Conservation (phyloP, 2,888 invertebrate genomes). For the Tanypteryx hageni region DNA sequence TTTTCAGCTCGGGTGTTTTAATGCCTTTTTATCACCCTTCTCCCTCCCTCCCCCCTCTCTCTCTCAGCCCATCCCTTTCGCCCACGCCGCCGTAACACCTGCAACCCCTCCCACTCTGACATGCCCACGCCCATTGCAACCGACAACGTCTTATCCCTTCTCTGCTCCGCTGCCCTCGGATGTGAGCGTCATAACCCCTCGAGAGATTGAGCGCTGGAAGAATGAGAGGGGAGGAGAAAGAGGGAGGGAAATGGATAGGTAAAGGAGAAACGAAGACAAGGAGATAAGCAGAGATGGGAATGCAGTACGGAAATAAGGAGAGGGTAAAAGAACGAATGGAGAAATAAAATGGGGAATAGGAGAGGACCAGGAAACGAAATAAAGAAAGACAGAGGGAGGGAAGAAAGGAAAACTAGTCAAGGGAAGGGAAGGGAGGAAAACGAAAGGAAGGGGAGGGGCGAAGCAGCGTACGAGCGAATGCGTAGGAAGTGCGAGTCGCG, state of each 20-base stretch:
- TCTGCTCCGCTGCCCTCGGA: not conserved
- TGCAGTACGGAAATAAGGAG: not conserved
- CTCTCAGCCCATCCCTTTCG: not conserved
- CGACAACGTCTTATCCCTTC: not conserved
- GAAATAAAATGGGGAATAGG: not conserved
- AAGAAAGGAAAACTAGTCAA: not conserved
- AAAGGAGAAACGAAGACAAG: not conserved
- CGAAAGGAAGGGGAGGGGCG: not conserved
- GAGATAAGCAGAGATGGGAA: not conserved
- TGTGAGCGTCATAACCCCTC: not conserved
- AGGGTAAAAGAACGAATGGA: not conserved
- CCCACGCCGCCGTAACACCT: conserved; percentile 14
- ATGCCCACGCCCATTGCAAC: conserved; percentile 3
- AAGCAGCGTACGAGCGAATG: not conserved
- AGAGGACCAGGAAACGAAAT: not conserved
- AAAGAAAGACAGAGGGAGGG: not conserved
- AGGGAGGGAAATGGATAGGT: not conserved
- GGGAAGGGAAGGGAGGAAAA: not conserved
- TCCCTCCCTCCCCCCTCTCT: not conserved
- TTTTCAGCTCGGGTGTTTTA: not conserved
- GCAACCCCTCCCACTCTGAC: not conserved
- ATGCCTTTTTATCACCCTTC: not conserved
- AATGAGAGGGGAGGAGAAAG: not conserved
- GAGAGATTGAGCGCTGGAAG: not conserved
- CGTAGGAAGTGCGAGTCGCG: not conserved